Conservation (phyloP, 2,797 vertebrate species). For the Luscinia luscinia region DNA sequence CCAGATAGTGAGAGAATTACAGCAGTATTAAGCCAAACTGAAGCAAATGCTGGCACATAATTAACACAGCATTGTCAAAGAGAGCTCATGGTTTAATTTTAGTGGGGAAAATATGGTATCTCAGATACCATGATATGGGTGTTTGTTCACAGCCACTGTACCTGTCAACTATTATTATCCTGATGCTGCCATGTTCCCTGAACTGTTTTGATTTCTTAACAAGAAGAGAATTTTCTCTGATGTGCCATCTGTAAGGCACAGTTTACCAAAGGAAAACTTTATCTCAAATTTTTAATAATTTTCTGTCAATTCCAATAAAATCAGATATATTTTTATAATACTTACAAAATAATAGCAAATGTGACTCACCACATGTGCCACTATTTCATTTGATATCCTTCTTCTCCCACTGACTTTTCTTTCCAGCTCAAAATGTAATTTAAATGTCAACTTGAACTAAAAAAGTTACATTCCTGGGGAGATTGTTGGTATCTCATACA, state of each 20-base stretch:
- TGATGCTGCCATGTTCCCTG: slow-evolving; percentile 63
- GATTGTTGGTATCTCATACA: background rate
- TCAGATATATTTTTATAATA: slow-evolving; percentile 53
- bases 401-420: slow-evolving; percentile 66
- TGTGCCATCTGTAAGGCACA: slow-evolving; percentile 63
- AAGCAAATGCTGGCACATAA: background rate
- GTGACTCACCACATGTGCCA: slow-evolving; percentile 65
- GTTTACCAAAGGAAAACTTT: slow-evolving; percentile 50
- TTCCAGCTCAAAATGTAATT: slow-evolving; percentile 53
- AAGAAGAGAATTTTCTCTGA: slow-evolving; percentile 60
- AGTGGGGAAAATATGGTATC: slow-evolving; percentile 66
- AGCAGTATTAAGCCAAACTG: background rate
- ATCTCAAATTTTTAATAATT: slow-evolving; percentile 66
- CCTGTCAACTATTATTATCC: slow-evolving; percentile 62
- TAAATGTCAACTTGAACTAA: slow-evolving; percentile 63
- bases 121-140: slow-evolving; percentile 62
- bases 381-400: slow-evolving; percentile 60
- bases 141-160: slow-evolving; percentile 63
- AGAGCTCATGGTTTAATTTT: slow-evolving; percentile 64
- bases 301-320: slow-evolving; percentile 70
- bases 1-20: background rate
- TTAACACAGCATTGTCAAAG: slow-evolving; percentile 52
- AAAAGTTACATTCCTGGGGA: slow-evolving; percentile 21
- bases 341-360: slow-evolving; percentile 70
- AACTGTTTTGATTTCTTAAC: slow-evolving; percentile 67